A percentile compares a stretch with the other conserved stretches of the same genome.
Evolutionary conservation across 2,888 invertebrate species (phyloP).

Genomic region (Phalera bucephala): DNA sequence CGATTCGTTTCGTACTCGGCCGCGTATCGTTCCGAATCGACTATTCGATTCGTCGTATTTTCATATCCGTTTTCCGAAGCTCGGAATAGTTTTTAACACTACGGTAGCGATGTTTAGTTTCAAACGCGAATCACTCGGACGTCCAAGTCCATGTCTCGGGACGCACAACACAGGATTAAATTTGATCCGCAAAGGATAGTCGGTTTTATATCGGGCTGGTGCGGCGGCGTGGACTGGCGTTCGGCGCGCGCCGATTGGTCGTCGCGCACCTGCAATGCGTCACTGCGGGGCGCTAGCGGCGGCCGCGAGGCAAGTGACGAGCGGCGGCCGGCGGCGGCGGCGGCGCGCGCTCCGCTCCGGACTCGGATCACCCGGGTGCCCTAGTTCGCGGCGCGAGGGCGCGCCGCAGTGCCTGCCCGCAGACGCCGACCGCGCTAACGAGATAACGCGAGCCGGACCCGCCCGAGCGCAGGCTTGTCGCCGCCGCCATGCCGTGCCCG

Average conservation of each 20-base stretch:
- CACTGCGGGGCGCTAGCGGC: slow-evolving; percentile 81
- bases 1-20: slow-evolving; percentile 70
- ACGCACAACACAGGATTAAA: slow-evolving; percentile 82
- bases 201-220: slow-evolving; percentile 87
- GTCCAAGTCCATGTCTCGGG: slow-evolving; percentile 80
- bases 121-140: slow-evolving; percentile 59
- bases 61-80: slow-evolving; percentile 69
- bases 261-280: slow-evolving; percentile 94
- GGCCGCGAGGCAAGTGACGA: slow-evolving; percentile 36
- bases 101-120: slow-evolving; percentile 48
- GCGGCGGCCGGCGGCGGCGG: slow-evolving; percentile 34
- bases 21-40: slow-evolving; percentile 75
- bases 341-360: slow-evolving; percentile 37
- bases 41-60: slow-evolving; percentile 70
- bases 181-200: slow-evolving; percentile 85
- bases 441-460: slow-evolving; percentile 41
- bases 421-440: slow-evolving; percentile 48
- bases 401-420: slow-evolving; percentile 51
- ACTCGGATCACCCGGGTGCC: slow-evolving; percentile 47
- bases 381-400: slow-evolving; percentile 58
- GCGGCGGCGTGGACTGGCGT: slow-evolving; percentile 89
- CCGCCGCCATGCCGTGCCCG: slow-evolving; percentile 27
- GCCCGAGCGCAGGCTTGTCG: slow-evolving; percentile 35
- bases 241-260: slow-evolving; percentile 89
- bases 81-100: slow-evolving; percentile 47